A percentile compares a stretch with the other conserved stretches of the same genome.
Evolutionary conservation across 1,140 invertebrate species (phyloP).

Genomic region (Bradynema listronoti): DNA sequence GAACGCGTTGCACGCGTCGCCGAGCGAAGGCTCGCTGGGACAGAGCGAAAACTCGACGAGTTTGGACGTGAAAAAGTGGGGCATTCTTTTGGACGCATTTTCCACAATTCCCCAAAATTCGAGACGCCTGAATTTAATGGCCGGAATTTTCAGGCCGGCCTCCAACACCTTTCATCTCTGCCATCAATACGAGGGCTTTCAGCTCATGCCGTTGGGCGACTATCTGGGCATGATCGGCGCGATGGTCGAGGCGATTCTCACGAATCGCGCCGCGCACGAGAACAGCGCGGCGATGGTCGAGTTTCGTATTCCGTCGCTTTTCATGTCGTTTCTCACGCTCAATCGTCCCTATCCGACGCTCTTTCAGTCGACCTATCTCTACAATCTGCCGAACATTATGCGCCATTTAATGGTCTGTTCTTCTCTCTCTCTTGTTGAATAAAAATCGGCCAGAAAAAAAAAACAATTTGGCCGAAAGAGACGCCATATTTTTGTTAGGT

Average conservation of each 20-base stretch:
- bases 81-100: too few species aligned
- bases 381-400: slow-evolving; percentile 31
- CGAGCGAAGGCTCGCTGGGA: too few species aligned
- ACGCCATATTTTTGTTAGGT: too few species aligned
- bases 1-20: too few species aligned
- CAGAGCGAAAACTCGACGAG: too few species aligned
- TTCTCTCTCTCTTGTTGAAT: too few species aligned
- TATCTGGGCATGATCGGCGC: slow-evolving; percentile 30
- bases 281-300: slow-evolving; percentile 30
- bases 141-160: not conserved
- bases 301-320: slow-evolving; percentile 12
- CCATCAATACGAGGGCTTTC: slow-evolving; percentile 12
- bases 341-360: slow-evolving; percentile 20
- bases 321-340: slow-evolving; percentile 24
- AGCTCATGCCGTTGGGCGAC: slow-evolving; percentile 31
- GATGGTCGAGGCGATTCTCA: slow-evolving; percentile 30
- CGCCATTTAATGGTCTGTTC: slow-evolving; percentile 32
- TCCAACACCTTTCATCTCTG: slow-evolving; percentile 9
- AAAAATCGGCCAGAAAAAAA: too few species aligned
- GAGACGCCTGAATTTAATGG: too few species aligned
- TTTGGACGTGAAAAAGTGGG: too few species aligned
- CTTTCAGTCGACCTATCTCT: slow-evolving; percentile 32
- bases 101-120: too few species aligned
- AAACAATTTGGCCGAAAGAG: too few species aligned
- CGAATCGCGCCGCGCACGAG: slow-evolving; percentile 29